phyloP scores from a whole-genome alignment of 2,888 invertebrate genomes.

The Microctonus brassicae region DNA sequence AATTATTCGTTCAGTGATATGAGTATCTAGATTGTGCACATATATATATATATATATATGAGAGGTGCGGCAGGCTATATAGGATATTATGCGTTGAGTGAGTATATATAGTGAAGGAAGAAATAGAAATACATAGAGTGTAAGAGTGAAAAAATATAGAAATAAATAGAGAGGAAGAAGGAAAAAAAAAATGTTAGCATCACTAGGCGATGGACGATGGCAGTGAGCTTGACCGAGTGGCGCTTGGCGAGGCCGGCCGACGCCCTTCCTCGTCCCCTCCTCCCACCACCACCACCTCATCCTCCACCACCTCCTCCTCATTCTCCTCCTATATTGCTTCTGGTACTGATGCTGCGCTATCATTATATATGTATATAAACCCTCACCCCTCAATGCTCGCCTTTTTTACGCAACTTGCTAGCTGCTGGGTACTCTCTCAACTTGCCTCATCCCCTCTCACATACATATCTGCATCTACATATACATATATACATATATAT shows the following conservation, averaged over 20 bases:
- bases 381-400: conserved; percentile 22
- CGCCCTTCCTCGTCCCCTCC: conserved; percentile 60
- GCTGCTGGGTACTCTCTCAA: conserved; percentile 32
- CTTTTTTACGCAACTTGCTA: conserved; percentile 56
- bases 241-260: conserved; percentile 68
- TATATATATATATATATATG: too few species aligned
- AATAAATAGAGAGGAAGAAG: conserved; percentile 43
- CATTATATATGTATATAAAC: background rate
- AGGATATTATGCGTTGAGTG: background rate
- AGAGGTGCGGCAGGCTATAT: background rate
- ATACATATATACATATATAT: background rate
- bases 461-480: background rate
- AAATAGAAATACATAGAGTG: background rate
- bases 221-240: conserved; percentile 67
- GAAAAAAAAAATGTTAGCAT: conserved; percentile 34
- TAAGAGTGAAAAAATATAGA: background rate
- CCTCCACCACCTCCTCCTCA: conserved; percentile 3
- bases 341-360: conserved; percentile 13
- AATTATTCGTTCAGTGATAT: conserved; percentile 26
- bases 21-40: background rate
- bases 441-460: conserved; percentile 24
- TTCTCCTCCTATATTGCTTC: conserved; percentile 6
- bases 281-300: background rate
- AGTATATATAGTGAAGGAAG: background rate
- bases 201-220: conserved; percentile 56